These are phyloP conservation scores for Protomyctophum bolini DNA, from an alignment of 2,113 vertebrate genomes.

Conservation along the genomic window DNA sequence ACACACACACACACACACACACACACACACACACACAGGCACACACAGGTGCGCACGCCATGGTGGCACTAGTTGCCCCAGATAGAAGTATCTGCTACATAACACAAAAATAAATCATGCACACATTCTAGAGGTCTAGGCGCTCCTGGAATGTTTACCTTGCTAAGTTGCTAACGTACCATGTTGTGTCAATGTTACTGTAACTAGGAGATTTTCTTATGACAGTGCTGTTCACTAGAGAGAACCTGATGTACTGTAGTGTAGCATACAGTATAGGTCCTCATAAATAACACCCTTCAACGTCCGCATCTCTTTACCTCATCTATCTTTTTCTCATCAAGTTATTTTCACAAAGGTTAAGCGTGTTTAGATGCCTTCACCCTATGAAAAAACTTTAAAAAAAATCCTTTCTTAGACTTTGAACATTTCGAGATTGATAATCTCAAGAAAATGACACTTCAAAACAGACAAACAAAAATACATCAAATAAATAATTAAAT, in stretches of 20 bases:
- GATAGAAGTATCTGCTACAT: conserved; percentile 59
- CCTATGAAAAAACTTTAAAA: not conserved
- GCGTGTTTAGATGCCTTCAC: too few relatives aligned
- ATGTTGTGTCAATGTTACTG: too few relatives aligned
- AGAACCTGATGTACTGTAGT: not conserved
- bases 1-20: not conserved
- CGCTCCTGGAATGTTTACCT: conserved; percentile 12
- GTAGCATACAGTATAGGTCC: not conserved
- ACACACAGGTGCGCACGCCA: too few relatives aligned
- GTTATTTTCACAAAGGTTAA: not conserved
- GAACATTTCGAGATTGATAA: not conserved
- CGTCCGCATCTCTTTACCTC: not conserved
- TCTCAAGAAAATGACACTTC: conserved; percentile 13
- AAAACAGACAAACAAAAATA: conserved; percentile 15
- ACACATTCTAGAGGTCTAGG: conserved; percentile 20
- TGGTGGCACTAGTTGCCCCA: conserved; percentile 47
- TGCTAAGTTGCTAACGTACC: not conserved
- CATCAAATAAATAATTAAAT: conserved; percentile 61
- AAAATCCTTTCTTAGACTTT: not conserved
- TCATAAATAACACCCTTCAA: not conserved
- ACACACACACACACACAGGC: conserved; percentile 17
- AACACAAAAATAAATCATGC: conserved; percentile 12
- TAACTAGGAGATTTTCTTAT: not conserved
- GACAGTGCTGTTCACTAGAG: conserved; percentile 1
- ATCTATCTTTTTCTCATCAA: not conserved